Base-by-base conservation (phyloP, 2,888 invertebrate species). In the Julus scandinavius region DNA sequence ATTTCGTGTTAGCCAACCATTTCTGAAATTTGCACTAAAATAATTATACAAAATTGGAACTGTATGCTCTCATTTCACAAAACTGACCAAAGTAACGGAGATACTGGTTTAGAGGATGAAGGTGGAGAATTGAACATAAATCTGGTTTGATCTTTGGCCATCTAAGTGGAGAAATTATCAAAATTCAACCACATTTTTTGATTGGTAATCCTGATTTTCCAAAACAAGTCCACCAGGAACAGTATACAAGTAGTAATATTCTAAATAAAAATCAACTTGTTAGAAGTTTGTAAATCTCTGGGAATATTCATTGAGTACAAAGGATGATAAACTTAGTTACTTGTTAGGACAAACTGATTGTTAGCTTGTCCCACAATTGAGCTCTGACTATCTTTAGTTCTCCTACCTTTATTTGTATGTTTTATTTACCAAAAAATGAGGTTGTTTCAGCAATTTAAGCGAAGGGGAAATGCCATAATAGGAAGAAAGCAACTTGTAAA, bases 391-490 rank as follows among this genome's bases (percentile, higher is more conserved):
- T n/a, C 72, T 72, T n/a, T 72, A 6, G 72, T n/a, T 72, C 29
- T 72, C 2, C 72, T 29, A 11, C 72, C n/a, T 9, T n/a, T 29
- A n/a, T 72, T 72, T 72, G n/a, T 7, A 1, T 29, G 72, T 72
- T 72, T 72, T 72, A 72, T 72, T 72, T 72, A 11, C 72, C 72
- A 1, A 2, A 72, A 72, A 72, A 72, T 72, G 72, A 72, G 72
- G 72, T 72, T 72, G 72, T 72, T 29, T 72, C 29, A 1, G 11
- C 72, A 9, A 72, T 72, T 72, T 72, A 72, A 72, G 72, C 29
- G 72, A 72, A 72, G 72, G 72, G 72, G 29, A 17, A 72, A 72
- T 29, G 72, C 72, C 72, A 72, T 72, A 72, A 72, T 72, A 72
- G 72, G 72, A 72, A 72, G 72, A 72, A 63, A 29, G 11, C 72